phyloP scores from a whole-genome alignment of 2,113 vertebrate species.

The Tichodroma muraria region DNA sequence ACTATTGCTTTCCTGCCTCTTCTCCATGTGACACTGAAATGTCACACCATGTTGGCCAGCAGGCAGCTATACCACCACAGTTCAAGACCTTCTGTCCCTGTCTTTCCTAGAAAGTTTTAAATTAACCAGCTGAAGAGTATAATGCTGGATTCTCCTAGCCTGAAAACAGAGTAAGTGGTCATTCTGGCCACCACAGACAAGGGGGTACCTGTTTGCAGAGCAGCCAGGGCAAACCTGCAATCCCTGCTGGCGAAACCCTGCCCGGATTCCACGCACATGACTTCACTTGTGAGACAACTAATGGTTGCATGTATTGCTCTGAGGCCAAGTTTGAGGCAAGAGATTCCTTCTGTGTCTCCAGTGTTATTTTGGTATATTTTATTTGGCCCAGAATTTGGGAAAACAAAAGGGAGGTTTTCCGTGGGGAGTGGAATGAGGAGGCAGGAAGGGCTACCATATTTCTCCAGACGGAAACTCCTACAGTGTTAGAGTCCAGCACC shows the following conservation, averaged over 20 bases:
- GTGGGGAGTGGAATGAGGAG: conserved; percentile 28
- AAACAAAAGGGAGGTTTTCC: conserved; percentile 60
- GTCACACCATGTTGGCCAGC: not conserved
- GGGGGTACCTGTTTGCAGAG: not conserved
- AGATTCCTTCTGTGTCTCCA: conserved; percentile 52
- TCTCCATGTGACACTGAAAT: not conserved
- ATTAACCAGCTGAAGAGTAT: not conserved
- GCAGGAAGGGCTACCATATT: conserved; percentile 61
- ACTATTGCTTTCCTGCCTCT: not conserved
- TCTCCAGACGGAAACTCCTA: conserved; percentile 50
- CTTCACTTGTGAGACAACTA: not conserved
- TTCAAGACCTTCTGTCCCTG: not conserved
- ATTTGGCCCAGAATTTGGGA: conserved; percentile 51
- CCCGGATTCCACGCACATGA: conserved; percentile 36
- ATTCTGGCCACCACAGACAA: not conserved
- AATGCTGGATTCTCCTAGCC: not conserved
- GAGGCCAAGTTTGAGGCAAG: conserved; percentile 53
- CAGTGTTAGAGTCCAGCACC: conserved; percentile 31
- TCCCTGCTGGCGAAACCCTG: not conserved
- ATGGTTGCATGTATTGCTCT: not conserved
- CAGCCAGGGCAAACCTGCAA: not conserved
- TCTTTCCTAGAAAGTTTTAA: conserved; percentile 14
- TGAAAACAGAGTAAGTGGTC: not conserved
- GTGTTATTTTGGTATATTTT: conserved; percentile 60
- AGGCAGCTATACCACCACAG: not conserved